phyloP scores from a whole-genome alignment of 2,113 vertebrate genomes.

The Phocoena sinus region DNA sequence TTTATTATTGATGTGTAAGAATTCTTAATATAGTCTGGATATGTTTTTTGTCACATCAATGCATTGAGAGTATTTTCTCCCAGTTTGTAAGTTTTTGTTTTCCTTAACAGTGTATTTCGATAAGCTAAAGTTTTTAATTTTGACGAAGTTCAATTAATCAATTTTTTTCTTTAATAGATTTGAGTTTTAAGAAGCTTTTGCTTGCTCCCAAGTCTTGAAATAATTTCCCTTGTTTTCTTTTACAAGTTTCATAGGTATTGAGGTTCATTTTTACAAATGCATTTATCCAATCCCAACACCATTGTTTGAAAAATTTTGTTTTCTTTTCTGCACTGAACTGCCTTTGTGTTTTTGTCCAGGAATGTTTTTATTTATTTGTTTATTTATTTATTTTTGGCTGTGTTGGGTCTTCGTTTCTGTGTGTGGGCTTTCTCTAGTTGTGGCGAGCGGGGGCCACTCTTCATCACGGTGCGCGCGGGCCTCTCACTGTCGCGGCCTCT shows the following conservation, averaged over 20 bases:
- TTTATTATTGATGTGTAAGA: neutral
- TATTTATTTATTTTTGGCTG: too few species aligned
- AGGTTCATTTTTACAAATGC: neutral
- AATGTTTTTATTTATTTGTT: neutral
- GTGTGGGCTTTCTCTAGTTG: too few species aligned
- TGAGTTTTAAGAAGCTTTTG: neutral
- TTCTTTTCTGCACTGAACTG: neutral
- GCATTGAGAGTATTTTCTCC: neutral
- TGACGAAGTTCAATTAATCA: neutral
- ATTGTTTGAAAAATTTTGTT: neutral
- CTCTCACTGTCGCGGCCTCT: too few species aligned
- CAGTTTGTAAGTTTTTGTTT: neutral
- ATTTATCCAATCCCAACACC: neutral
- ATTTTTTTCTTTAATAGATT: neutral
- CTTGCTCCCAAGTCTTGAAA: neutral
- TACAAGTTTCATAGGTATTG: neutral
- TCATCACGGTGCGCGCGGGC: too few species aligned
- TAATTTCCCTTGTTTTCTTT: neutral
- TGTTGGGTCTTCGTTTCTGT: too few species aligned
- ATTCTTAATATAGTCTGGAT: neutral
- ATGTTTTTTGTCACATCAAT: neutral
- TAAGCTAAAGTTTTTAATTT: neutral
- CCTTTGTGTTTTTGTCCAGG: neutral
- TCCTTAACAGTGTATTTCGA: neutral
- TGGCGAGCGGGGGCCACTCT: too few species aligned